These are phyloP conservation scores for Neelides folsomi DNA, from an alignment of 2,888 invertebrate species.

Conservation along the genomic window DNA sequence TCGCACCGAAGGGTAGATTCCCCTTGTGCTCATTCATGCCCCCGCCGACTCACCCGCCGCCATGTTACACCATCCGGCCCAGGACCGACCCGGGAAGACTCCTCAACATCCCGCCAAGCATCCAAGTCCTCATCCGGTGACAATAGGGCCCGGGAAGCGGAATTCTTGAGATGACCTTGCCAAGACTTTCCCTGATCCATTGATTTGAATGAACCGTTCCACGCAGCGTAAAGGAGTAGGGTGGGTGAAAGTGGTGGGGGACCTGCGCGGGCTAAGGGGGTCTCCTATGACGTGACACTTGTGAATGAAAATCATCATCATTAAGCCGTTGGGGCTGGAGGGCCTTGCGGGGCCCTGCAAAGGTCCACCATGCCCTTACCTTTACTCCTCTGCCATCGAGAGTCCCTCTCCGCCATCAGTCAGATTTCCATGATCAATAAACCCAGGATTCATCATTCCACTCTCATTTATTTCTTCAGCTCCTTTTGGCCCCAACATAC, in stretches of 20 bases:
- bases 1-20: conserved; percentile 34
- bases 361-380: no score
- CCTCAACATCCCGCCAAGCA: background rate
- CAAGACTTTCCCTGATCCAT: conserved; percentile 32
- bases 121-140: background rate
- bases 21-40: conserved; percentile 12
- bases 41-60: conserved; percentile 24
- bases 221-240: conserved; percentile 36
- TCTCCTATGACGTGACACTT: conserved; percentile 24
- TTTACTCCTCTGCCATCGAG: no score
- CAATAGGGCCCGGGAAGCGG: conserved; percentile 1
- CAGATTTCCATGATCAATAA: no score
- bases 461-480: no score
- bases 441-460: no score
- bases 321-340: conserved; percentile 3
- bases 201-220: conserved; percentile 46
- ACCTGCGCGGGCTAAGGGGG: conserved; percentile 21
- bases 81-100: conserved; percentile 1
- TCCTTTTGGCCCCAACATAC: no score
- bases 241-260: conserved; percentile 17
- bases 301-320: conserved; percentile 31
- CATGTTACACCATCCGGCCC: conserved; percentile 1
- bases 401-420: no score
- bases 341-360: no score
- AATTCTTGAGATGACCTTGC: conserved; percentile 30